Percentiles rank a stretch among this genome's conserved stretches.
phyloP scores from a whole-genome alignment of 2,797 vertebrate species.

The Moxostoma hubbsi region DNA sequence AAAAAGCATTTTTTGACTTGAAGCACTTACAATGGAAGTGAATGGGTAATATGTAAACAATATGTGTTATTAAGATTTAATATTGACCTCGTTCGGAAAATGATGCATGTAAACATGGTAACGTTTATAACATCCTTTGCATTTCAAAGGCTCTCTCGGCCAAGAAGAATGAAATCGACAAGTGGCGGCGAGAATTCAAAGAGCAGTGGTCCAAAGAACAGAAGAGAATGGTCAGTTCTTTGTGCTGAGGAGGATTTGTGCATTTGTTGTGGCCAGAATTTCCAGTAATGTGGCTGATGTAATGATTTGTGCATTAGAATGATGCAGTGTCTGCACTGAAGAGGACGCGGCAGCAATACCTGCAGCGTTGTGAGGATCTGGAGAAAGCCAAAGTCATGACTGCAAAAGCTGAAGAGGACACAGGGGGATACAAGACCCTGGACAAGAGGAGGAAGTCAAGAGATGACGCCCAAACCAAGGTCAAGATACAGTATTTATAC shows the following conservation, averaged over 20 bases:
- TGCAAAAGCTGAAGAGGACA: slow-evolving; percentile 79
- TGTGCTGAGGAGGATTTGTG: background rate
- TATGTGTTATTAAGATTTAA: no score
- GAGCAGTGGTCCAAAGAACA: slow-evolving; percentile 90
- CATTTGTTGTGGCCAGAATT: background rate
- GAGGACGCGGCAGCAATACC: slow-evolving; percentile 86
- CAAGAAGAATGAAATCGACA: slow-evolving; percentile 92
- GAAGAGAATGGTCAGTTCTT: slow-evolving; percentile 85
- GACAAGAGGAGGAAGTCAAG: slow-evolving; percentile 88
- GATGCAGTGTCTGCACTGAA: slow-evolving; percentile 81
- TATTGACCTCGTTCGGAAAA: no score
- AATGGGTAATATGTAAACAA: no score
- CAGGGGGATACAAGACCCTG: slow-evolving; percentile 82
- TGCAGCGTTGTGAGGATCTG: slow-evolving; percentile 88
- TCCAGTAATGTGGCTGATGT: background rate
- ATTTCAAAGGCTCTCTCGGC: slow-evolving; percentile 81
- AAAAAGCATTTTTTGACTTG: no score
- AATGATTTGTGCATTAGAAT: slow-evolving; percentile 70
- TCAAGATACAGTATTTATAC: slow-evolving; percentile 50
- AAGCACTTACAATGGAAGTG: no score
- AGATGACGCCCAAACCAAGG: slow-evolving; percentile 89
- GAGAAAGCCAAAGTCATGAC: slow-evolving; percentile 81
- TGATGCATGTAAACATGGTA: no score
- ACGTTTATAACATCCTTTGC: no score
- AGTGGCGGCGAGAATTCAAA: slow-evolving; percentile 94